Percentiles rank a stretch among this genome's conserved stretches.
Conservation (phyloP, 92 coral and sea anemone species). For the Micromussa lordhowensis region DNA sequence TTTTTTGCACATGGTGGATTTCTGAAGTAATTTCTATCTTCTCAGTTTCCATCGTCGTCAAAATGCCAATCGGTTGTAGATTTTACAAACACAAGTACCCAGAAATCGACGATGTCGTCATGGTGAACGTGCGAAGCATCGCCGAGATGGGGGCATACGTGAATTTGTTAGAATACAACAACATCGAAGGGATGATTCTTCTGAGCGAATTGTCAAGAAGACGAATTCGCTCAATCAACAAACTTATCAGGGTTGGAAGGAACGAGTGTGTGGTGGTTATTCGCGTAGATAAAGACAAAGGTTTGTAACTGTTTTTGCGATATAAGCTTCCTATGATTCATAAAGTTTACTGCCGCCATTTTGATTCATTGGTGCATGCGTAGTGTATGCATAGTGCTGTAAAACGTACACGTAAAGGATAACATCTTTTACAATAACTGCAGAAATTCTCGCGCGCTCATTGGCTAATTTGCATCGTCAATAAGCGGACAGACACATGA, state of each 20-base stretch:
- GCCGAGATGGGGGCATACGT: constrained; percentile 99
- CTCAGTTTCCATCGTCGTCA: background rate
- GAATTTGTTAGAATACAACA: constrained; percentile 93
- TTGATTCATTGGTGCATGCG: constrained; percentile 6
- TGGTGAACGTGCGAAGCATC: constrained; percentile 99
- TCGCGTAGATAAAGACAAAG: constrained; percentile 99
- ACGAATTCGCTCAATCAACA: constrained; percentile 96
- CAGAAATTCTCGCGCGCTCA: too few relatives aligned
- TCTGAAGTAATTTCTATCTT: constrained; percentile 11
- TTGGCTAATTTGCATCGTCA: too few relatives aligned
- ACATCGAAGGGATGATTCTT: constrained; percentile 98
- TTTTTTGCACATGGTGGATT: constrained; percentile 68
- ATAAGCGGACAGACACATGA: too few relatives aligned
- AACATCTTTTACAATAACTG: too few relatives aligned
- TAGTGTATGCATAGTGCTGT: too few relatives aligned
- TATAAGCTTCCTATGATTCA: background rate
- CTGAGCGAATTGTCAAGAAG: constrained; percentile 96
- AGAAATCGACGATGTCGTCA: constrained; percentile 99
- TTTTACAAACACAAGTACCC: constrained; percentile 95
- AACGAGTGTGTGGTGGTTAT: constrained; percentile 98
- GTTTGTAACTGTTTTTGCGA: constrained; percentile 38
- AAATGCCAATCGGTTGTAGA: constrained; percentile 93
- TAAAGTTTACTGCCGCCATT: background rate
- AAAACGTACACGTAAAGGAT: too few relatives aligned
- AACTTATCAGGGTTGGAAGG: constrained; percentile 95